These are phyloP conservation scores for Drosophila recens DNA, from an alignment of 2,888 invertebrate genomes.

Conservation along the genomic window DNA sequence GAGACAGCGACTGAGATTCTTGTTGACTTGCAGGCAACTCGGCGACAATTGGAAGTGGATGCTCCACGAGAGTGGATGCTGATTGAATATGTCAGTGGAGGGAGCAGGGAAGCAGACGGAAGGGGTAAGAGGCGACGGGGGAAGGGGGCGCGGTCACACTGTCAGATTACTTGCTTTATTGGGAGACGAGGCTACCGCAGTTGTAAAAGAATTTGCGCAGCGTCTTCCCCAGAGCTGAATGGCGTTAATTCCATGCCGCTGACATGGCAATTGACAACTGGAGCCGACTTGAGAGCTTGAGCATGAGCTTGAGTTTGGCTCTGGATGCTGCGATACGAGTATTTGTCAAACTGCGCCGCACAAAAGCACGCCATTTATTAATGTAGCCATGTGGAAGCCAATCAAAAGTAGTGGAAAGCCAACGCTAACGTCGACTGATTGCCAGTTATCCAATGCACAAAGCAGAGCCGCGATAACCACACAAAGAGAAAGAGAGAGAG, in stretches of 20 bases:
- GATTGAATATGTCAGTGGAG: conserved; percentile 69
- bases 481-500: background rate
- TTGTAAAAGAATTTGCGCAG: conserved; percentile 62
- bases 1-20: conserved; percentile 1
- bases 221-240: conserved; percentile 49
- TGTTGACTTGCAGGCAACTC: conserved; percentile 22
- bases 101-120: conserved; percentile 6
- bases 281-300: background rate
- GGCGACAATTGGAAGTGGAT: conserved; percentile 31
- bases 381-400: conserved; percentile 68
- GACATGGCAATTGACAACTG: conserved; percentile 70
- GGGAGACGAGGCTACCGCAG: conserved; percentile 27
- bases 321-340: conserved; percentile 6
- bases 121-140: background rate
- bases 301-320: background rate
- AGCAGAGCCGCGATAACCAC: background rate
- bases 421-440: conserved; percentile 39
- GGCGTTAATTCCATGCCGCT: conserved; percentile 69
- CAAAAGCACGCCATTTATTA: conserved; percentile 72
- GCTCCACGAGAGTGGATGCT: conserved; percentile 28
- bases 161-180: conserved; percentile 36
- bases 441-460: conserved; percentile 15
- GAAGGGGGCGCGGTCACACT: background rate
- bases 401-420: conserved; percentile 47
- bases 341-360: conserved; percentile 56